Evolutionary conservation across 2,113 vertebrate genomes (phyloP).

Genomic region (Cnemophilus loriae): DNA sequence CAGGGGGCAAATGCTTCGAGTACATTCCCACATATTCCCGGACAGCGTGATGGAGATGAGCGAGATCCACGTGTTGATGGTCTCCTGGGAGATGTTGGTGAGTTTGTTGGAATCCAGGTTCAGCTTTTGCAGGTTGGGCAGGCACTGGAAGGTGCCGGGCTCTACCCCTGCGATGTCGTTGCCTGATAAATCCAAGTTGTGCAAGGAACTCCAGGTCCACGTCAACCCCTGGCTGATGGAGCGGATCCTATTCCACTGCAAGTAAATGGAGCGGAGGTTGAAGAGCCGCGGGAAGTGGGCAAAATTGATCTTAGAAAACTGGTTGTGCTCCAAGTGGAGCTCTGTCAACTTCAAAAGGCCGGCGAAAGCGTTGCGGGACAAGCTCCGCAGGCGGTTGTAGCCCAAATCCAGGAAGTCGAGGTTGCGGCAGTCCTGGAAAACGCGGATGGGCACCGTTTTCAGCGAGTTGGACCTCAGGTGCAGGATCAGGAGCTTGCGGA

Average conservation of each 20-base stretch:
- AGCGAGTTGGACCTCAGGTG: constrained; percentile 93
- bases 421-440: constrained; percentile 96
- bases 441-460: constrained; percentile 87
- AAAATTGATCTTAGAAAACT: constrained; percentile 96
- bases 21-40: constrained; percentile 95
- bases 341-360: constrained; percentile 92
- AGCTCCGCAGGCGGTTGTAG: constrained; percentile 92
- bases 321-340: constrained; percentile 96
- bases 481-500: constrained; percentile 91
- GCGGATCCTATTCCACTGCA: constrained; percentile 95
- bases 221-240: constrained; percentile 88
- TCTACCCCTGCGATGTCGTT: constrained; percentile 90
- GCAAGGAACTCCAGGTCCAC: constrained; percentile 97
- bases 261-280: constrained; percentile 90
- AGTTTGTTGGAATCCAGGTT: constrained; percentile 98
- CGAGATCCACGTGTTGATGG: constrained; percentile 90
- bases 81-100: constrained; percentile 92
- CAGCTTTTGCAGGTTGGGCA: constrained; percentile 93
- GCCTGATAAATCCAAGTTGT: constrained; percentile 95
- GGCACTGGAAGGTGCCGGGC: constrained; percentile 88
- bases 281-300: constrained; percentile 94
- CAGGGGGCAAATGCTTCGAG: constrained; percentile 89
- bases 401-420: constrained; percentile 95
- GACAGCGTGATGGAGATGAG: constrained; percentile 93
- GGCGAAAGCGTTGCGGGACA: constrained; percentile 92